Base-by-base conservation (phyloP, 1,140 invertebrate genomes). In the Thaumatotibia leucotreta region DNA sequence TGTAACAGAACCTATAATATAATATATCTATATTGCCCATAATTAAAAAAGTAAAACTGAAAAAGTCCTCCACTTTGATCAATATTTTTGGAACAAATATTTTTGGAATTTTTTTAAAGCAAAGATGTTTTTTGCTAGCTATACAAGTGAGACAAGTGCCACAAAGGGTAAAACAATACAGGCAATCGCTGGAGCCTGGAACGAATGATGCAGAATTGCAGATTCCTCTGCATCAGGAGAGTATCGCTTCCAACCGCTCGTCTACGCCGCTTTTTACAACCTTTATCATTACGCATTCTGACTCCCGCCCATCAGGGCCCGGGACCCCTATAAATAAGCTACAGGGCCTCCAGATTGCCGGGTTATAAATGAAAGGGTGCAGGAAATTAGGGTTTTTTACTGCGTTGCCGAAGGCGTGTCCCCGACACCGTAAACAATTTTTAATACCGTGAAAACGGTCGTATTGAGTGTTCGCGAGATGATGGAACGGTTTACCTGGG, bases 381-480 rank as follows among this genome's bases (percentile, higher is more conserved):
- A 87, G 82, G 83, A 88, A 88, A 88, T 89, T 87, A 88, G 82
- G 87, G 82, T 85, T 88, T 89, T 88, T 89, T 87, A 89, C 79
- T 76, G 75, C 81, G 83, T 74, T 79, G 78, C 78, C 79, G 68
- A 72, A 69, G 68, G 67, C 67, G 72, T 81, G 79, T 78, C 73
- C 70, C 76, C 70, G 70, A 66, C 70, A 68, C 79, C 69, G 82
- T 88, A 86, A 88, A 86, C 82, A 82, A 88, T 84, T 88, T 88
- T 86, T 88, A 84, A 87, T 86, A 75, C 79, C 65, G 78, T 83
- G 79, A 77, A 83, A 84, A 75, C 72, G 71, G 72, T 65, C 73
- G 66, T 76, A 77, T 79, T 74, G 73, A 70, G 75, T 75, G 73
- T 68, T 74, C 74, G 68, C 17, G 65, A 50, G 52, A 73, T 75